phyloP scores from a whole-genome alignment of 2,113 vertebrate genomes.

The Pachypanchax playfairii region DNA sequence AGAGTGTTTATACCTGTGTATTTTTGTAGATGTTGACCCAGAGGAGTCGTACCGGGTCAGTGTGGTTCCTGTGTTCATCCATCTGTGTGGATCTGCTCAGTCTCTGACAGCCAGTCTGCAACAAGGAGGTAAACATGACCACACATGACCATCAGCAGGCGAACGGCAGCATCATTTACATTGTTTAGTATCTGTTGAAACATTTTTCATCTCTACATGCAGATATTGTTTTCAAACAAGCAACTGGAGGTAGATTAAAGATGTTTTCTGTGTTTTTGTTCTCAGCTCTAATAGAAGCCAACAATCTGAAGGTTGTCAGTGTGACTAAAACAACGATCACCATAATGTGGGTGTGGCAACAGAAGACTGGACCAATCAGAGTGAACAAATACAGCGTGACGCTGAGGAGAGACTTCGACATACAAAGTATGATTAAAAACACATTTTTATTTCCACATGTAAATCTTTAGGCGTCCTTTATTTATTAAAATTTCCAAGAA shows the following conservation, averaged over 20 bases:
- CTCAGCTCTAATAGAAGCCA: slow-evolving; percentile 56
- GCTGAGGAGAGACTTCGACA: slow-evolving; percentile 18
- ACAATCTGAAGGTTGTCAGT: slow-evolving; percentile 11
- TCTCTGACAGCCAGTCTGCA: slow-evolving; percentile 59
- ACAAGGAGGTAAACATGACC: slow-evolving; percentile 54
- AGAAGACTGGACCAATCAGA: slow-evolving; percentile 13
- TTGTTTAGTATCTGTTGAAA: background rate
- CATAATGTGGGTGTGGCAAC: slow-evolving; percentile 54
- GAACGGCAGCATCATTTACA: too few species aligned
- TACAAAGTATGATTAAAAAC: slow-evolving; percentile 19
- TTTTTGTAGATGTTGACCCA: slow-evolving; percentile 44
- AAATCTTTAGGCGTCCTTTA: too few species aligned
- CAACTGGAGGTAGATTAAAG: background rate
- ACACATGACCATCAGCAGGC: background rate
- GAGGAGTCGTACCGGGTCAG: slow-evolving; percentile 54
- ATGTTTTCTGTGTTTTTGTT: background rate
- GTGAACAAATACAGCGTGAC: slow-evolving; percentile 46
- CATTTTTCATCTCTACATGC: too few species aligned
- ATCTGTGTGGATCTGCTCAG: slow-evolving; percentile 44
- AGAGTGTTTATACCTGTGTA: background rate
- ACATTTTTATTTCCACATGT: background rate
- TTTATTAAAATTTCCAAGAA: too few species aligned
- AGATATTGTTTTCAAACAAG: too few species aligned
- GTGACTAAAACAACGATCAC: slow-evolving; percentile 44
- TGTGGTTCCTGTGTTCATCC: slow-evolving; percentile 49